Percentiles rank a stretch among this genome's conserved stretches.
These are phyloP conservation scores for Bellardia pandia DNA, from an alignment of 2,888 invertebrate species.

Conservation along the genomic window DNA sequence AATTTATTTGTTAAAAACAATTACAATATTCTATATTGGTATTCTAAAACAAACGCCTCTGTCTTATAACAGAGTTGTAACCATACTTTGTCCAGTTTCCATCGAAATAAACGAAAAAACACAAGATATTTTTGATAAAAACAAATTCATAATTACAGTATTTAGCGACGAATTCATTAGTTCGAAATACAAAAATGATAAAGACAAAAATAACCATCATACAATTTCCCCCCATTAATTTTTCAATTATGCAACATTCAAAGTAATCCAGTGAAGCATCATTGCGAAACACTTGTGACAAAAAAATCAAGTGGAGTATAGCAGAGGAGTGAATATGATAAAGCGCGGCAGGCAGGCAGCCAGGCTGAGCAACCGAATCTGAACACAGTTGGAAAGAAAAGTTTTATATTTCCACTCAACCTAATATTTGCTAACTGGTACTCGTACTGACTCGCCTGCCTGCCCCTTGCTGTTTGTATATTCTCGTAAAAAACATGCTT, in stretches of 20 bases:
- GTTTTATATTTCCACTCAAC: constrained; percentile 74
- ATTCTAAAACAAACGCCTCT: not conserved
- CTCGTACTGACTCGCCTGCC: constrained; percentile 8
- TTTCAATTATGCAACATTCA: constrained; percentile 81
- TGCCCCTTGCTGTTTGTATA: constrained; percentile 80
- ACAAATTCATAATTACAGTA: constrained; percentile 67
- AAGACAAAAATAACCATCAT: constrained; percentile 49
- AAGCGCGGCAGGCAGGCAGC: constrained; percentile 8
- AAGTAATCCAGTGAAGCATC: constrained; percentile 75
- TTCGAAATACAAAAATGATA: not conserved
- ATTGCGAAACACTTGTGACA: constrained; percentile 75
- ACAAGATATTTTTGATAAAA: constrained; percentile 48
- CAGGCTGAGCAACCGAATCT: constrained; percentile 33
- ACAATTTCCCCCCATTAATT: constrained; percentile 78
- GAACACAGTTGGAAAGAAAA: constrained; percentile 68
- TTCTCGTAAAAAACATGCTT: constrained; percentile 80
- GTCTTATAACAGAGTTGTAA: not conserved
- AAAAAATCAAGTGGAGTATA: constrained; percentile 73
- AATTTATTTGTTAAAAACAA: too few relatives aligned
- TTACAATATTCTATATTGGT: too few relatives aligned
- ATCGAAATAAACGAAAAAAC: constrained; percentile 25
- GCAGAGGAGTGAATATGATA: constrained; percentile 17
- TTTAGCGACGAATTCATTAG: constrained; percentile 61
- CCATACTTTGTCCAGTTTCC: too few relatives aligned
- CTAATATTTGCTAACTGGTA: constrained; percentile 31